A percentile compares a stretch with the other conserved stretches of the same genome.
Evolutionary conservation across 2,113 vertebrate species (phyloP).

Genomic region (Thryonomys swinderianus): DNA sequence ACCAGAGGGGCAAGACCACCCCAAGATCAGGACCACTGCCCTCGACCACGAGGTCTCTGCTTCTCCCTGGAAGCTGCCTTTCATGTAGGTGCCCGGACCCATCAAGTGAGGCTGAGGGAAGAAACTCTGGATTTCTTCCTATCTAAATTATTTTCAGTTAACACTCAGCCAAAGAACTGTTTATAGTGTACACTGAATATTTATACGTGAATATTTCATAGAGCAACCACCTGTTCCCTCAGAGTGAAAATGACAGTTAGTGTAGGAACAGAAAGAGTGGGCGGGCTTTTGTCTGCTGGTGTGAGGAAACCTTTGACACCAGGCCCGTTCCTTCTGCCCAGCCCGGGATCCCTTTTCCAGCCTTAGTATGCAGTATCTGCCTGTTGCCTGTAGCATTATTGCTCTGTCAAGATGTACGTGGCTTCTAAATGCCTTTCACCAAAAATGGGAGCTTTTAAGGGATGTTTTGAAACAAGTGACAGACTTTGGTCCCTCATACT

Average conservation of each 20-base stretch:
- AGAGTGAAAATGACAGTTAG: constrained; percentile 52
- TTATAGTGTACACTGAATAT: constrained; percentile 58
- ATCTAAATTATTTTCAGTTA: constrained; percentile 69
- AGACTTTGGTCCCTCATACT: constrained; percentile 60
- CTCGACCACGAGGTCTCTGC: neutral
- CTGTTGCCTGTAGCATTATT: constrained; percentile 40
- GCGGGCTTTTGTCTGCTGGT: constrained; percentile 54
- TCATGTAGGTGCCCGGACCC: neutral
- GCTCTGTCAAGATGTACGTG: constrained; percentile 51
- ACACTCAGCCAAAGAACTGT: constrained; percentile 58
- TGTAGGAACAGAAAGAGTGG: constrained; percentile 63
- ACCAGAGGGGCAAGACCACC: neutral
- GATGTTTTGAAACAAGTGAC: constrained; percentile 69
- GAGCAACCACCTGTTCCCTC: constrained; percentile 60
- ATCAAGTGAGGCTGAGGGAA: constrained; percentile 23
- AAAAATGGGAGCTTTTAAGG: constrained; percentile 46
- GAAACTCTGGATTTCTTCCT: constrained; percentile 53
- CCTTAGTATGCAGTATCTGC: constrained; percentile 21
- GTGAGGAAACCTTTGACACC: constrained; percentile 28
- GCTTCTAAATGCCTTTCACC: constrained; percentile 61
- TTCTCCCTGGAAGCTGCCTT: neutral
- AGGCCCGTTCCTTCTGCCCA: neutral
- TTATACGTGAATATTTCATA: constrained; percentile 70
- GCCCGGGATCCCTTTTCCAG: neutral
- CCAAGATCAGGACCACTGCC: neutral